Percentiles rank a stretch among this genome's conserved stretches.
phyloP scores from a whole-genome alignment of 2,888 invertebrate species.

The Latheticus oryzae region DNA sequence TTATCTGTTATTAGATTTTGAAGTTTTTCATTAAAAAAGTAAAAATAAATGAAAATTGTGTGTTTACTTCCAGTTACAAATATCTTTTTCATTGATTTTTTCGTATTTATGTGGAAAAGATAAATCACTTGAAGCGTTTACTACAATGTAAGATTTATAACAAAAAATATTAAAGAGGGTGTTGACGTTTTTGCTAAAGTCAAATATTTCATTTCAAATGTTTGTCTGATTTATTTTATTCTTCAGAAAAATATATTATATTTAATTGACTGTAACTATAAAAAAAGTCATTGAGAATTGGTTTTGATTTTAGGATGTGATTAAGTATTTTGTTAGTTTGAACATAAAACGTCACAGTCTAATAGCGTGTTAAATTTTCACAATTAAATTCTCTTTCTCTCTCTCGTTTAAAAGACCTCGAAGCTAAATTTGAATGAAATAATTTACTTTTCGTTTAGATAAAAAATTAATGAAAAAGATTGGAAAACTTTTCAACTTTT shows the following conservation, averaged over 20 bases:
- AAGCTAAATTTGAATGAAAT: constrained; percentile 23
- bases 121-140: constrained; percentile 10
- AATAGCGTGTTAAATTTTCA: constrained; percentile 11
- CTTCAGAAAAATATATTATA: too few relatives aligned
- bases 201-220: constrained; percentile 25
- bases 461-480: not conserved
- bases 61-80: not conserved
- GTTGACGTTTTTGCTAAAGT: constrained; percentile 26
- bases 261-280: too few relatives aligned
- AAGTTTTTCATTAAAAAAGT: constrained; percentile 5
- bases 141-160: constrained; percentile 19
- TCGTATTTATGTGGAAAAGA: constrained; percentile 8
- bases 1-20: constrained; percentile 17
- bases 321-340: not conserved
- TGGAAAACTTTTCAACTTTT: not conserved
- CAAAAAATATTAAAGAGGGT: constrained; percentile 12
- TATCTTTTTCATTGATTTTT: constrained; percentile 12
- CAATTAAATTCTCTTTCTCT: constrained; percentile 33
- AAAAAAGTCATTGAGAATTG: too few relatives aligned
- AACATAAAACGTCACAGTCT: constrained; percentile 15
- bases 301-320: constrained; percentile 16
- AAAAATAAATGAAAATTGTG: constrained; percentile 8
- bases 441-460: constrained; percentile 11
- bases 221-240: too few relatives aligned
- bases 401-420: constrained; percentile 9